Evolutionary conservation across 2,888 invertebrate species (phyloP), one percentile per base, ranked within the genome.

Genomic region (Xanthorhoe spadicearia): DNA sequence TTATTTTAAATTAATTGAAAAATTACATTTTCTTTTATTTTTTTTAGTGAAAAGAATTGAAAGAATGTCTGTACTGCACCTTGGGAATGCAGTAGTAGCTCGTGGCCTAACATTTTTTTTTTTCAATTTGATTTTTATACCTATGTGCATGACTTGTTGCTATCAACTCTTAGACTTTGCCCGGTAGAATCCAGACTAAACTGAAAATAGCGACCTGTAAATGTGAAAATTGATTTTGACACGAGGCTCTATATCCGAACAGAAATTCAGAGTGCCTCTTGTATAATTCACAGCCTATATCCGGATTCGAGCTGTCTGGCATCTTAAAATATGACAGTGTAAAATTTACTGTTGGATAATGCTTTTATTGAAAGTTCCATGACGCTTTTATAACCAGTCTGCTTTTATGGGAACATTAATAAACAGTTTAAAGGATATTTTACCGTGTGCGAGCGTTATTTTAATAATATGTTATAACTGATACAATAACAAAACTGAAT

Each of bases 211-310:
- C 85, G 77, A 85, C 79, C 85, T 86, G 84, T 87, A 86, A 89
- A 88, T 80, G 86, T 85, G 87, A 83, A 89, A 89, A 90, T 89
- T 90, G 88, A 88, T 90, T 90, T 87, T 88, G 90, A 90, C 88
- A 87, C 79, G 80, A 81, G 79, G 77, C 80, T 83, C 84, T 88
- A 85, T 88, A 87, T 83, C 80, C 72, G 81, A 79, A 76, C 80
- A 79, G 76, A 76, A 77, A 73, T 80, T 80, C 77, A 73, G 80
- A 79, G 80, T 82, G 81, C 81, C 81, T 83, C 75, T 74, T 88
- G 77, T 84, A 83, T 86, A 85, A 88, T 87, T 84, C 86, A 88
- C 74, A 83, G 79, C 81, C 83, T 85, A 89, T 86, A 86, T 85
- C 82, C 82, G 82, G 80, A 82, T 78, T 51, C 51, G 78, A 80